Evolutionary conservation across 2,888 invertebrate species (phyloP).

Genomic region (Scaptomyza cyrtandrae): DNA sequence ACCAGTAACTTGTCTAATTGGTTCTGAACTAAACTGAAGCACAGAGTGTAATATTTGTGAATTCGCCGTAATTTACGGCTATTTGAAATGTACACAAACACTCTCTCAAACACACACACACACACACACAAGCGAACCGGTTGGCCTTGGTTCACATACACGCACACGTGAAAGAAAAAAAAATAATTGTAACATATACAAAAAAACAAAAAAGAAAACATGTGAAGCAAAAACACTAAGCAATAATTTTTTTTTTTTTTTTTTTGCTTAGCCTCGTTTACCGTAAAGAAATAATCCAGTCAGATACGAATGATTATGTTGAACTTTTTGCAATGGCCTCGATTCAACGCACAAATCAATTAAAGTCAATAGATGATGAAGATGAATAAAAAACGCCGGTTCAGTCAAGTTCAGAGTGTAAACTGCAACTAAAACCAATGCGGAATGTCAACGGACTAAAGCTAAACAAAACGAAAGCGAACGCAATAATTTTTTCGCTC

Average conservation of each 20-base stretch:
- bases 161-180: slow-evolving; percentile 7
- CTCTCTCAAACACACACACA: slow-evolving; percentile 8
- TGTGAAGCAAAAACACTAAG: slow-evolving; percentile 18
- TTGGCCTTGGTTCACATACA: slow-evolving; percentile 48
- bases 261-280: slow-evolving; percentile 26
- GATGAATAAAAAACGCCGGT: slow-evolving; percentile 9
- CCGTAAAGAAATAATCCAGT: slow-evolving; percentile 29
- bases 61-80: slow-evolving; percentile 20
- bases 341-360: not conserved
- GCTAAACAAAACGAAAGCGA: slow-evolving; percentile 3
- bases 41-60: slow-evolving; percentile 28
- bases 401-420: slow-evolving; percentile 30
- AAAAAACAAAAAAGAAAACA: slow-evolving; percentile 12
- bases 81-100: slow-evolving; percentile 22
- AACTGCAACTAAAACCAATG: slow-evolving; percentile 21
- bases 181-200: slow-evolving; percentile 39
- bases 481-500: not conserved
- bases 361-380: not conserved
- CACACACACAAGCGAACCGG: slow-evolving; percentile 33
- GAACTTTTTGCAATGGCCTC: slow-evolving; percentile 8
- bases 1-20: slow-evolving; percentile 39
- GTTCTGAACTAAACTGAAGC: not conserved
- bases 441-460: slow-evolving; percentile 1
- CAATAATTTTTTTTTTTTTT: not conserved
- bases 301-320: not conserved